phyloP scores from a whole-genome alignment of 2,113 vertebrate genomes.

The Sander vitreus region DNA sequence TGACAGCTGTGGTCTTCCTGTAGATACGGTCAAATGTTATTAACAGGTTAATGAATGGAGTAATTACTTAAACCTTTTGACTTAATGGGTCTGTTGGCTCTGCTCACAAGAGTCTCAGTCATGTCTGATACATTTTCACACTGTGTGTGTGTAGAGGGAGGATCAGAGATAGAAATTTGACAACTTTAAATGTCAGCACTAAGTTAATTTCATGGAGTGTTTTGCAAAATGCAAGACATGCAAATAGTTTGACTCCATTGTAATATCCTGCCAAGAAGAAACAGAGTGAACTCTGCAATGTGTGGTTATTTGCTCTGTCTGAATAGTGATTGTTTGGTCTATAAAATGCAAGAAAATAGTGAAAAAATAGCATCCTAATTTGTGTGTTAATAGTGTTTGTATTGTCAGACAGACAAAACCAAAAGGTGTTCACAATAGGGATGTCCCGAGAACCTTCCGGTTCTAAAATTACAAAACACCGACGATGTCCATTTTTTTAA shows the following conservation, averaged over 20 bases:
- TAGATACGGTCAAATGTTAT: slow-evolving; percentile 20
- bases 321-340: not conserved
- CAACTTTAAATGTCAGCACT: not conserved
- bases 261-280: not conserved
- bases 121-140: not conserved
- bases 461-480: too few species aligned
- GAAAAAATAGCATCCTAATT: not conserved
- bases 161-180: not conserved
- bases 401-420: not conserved
- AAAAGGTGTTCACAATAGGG: not conserved
- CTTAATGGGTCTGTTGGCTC: not conserved
- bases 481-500: too few species aligned
- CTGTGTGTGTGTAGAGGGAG: not conserved
- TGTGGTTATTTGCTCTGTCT: not conserved
- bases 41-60: slow-evolving; percentile 19
- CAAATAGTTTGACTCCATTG: not conserved
- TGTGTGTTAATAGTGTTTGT: not conserved
- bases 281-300: not conserved
- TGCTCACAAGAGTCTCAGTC: not conserved
- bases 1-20: not conserved
- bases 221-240: not conserved
- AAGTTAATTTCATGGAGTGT: not conserved
- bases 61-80: not conserved
- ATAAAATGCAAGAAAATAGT: not conserved
- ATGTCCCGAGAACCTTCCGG: too few species aligned